phyloP scores from a whole-genome alignment of 2,888 invertebrate species.

The Hemistola chrysoprasaria region DNA sequence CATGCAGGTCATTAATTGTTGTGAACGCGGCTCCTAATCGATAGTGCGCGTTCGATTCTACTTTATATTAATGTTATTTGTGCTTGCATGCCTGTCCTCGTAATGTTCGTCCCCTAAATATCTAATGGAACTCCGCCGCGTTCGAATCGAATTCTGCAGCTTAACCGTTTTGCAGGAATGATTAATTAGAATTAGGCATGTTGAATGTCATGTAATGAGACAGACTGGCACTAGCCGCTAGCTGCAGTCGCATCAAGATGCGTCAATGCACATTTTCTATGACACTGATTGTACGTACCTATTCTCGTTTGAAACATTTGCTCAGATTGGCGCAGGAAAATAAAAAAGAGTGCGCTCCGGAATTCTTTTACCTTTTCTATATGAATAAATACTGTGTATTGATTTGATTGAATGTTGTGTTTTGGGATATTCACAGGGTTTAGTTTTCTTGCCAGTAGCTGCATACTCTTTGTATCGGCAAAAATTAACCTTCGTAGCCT shows the following conservation, averaged over 20 bases:
- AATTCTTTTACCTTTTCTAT: too few relatives aligned
- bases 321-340: too few relatives aligned
- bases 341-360: too few relatives aligned
- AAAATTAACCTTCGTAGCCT: too few relatives aligned
- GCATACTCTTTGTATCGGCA: too few relatives aligned
- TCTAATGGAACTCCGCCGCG: slow-evolving; percentile 33
- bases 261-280: not conserved
- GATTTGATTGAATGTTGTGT: too few relatives aligned
- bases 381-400: too few relatives aligned
- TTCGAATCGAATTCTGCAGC: slow-evolving; percentile 24
- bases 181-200: slow-evolving; percentile 22
- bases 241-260: too few relatives aligned
- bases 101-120: slow-evolving; percentile 43
- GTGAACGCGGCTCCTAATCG: slow-evolving; percentile 80
- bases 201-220: slow-evolving; percentile 12
- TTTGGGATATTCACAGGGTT: too few relatives aligned
- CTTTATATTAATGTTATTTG: slow-evolving; percentile 82
- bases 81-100: slow-evolving; percentile 54
- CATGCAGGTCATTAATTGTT: slow-evolving; percentile 83
- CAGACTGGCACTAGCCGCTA: too few relatives aligned
- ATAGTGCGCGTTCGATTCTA: slow-evolving; percentile 80
- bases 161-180: slow-evolving; percentile 27
- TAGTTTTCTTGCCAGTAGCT: too few relatives aligned
- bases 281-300: not conserved
- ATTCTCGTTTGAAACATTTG: too few relatives aligned